A percentile compares a stretch with the other conserved stretches of the same genome.
phyloP scores from a whole-genome alignment of 2,113 vertebrate species.

The Stercorarius parasiticus region DNA sequence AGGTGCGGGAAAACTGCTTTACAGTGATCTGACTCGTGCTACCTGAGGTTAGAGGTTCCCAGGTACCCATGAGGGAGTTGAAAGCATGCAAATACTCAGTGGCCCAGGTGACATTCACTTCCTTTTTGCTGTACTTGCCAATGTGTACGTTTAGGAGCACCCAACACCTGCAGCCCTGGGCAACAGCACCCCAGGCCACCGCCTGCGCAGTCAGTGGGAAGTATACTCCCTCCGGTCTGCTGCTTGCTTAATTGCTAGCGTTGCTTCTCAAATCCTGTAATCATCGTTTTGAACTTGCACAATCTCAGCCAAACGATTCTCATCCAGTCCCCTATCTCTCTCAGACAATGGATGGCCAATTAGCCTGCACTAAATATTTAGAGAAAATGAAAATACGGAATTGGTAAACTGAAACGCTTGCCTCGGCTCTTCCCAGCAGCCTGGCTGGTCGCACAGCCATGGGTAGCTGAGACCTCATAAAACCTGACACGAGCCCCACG shows the following conservation, averaged over 20 bases:
- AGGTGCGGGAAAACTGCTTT: neutral
- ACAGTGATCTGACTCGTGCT: neutral
- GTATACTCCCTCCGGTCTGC: neutral
- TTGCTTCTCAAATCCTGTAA: conserved; percentile 4
- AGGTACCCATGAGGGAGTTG: neutral
- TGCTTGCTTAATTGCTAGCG: neutral
- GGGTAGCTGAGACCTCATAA: neutral
- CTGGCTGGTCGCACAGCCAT: neutral
- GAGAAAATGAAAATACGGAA: neutral
- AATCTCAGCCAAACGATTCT: conserved; percentile 12
- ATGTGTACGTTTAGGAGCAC: neutral
- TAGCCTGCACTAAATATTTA: conserved; percentile 10
- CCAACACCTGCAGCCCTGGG: neutral
- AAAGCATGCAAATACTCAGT: neutral
- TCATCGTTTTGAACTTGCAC: neutral
- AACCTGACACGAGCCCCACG: neutral
- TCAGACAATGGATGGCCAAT: neutral
- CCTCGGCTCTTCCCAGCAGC: neutral
- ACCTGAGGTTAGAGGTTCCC: neutral
- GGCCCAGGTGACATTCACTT: neutral
- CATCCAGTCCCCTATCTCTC: neutral
- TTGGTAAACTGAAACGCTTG: neutral
- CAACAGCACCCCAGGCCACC: neutral
- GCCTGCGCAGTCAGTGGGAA: neutral
- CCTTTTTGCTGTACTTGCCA: neutral